Evolutionary conservation across 2,113 vertebrate species (phyloP).

Genomic region (Rhinolophus ferrumequinum): DNA sequence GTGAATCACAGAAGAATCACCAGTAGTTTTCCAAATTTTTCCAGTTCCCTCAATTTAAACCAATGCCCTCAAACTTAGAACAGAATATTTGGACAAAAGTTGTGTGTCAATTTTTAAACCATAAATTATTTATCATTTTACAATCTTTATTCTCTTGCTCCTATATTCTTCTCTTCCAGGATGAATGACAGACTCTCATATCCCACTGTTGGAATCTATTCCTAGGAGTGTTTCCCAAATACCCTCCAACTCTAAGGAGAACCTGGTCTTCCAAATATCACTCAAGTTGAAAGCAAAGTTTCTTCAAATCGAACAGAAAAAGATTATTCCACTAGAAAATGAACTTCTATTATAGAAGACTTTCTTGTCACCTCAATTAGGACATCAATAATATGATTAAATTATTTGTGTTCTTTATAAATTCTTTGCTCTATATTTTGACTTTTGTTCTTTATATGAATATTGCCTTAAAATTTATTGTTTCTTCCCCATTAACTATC

Average conservation of each 20-base stretch:
- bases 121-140: not conserved
- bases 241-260: not conserved
- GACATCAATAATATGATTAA: not conserved
- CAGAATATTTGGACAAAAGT: not conserved
- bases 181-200: not conserved
- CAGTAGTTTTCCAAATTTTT: not conserved
- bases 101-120: not conserved
- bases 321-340: not conserved
- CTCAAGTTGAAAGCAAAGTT: not conserved
- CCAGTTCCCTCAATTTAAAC: not conserved
- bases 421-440: not conserved
- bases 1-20: conserved; percentile 20
- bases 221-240: not conserved
- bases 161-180: not conserved
- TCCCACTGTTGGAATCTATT: not conserved
- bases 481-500: not conserved
- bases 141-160: not conserved
- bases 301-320: conserved; percentile 15
- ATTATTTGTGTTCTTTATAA: not conserved
- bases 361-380: not conserved
- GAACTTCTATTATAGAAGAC: not conserved
- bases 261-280: not conserved
- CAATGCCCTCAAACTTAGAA: not conserved
- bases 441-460: not conserved
- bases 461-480: not conserved